Evolutionary conservation across 2,113 vertebrate genomes (phyloP).

Genomic region (Bettongia penicillata): DNA sequence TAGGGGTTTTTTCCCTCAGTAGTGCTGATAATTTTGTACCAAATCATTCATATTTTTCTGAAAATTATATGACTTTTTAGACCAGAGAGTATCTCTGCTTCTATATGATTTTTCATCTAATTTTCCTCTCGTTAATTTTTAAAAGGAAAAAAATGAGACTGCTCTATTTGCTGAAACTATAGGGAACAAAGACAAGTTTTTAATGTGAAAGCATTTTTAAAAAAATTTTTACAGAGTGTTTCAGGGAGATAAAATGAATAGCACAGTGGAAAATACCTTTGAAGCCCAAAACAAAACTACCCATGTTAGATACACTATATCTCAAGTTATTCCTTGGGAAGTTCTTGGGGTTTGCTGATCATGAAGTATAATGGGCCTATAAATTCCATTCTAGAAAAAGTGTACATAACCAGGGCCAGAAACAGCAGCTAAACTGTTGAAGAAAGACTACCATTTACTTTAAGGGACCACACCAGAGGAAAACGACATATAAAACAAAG

Average conservation of each 20-base stretch:
- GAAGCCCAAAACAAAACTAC: conserved; percentile 62
- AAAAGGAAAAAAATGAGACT: neutral
- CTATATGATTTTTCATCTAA: conserved; percentile 48
- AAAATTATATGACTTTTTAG: conserved; percentile 51
- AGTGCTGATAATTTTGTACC: neutral
- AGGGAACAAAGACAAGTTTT: conserved; percentile 60
- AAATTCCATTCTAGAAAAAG: conserved; percentile 46
- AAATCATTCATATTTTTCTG: neutral
- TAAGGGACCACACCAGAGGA: conserved; percentile 66
- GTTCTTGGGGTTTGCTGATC: conserved; percentile 46
- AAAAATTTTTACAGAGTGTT: conserved; percentile 42
- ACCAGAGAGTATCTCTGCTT: conserved; percentile 31
- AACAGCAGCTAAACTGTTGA: conserved; percentile 41
- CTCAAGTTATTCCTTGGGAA: conserved; percentile 57
- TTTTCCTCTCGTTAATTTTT: conserved; percentile 70
- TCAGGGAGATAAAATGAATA: conserved; percentile 55
- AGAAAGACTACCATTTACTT: conserved; percentile 66
- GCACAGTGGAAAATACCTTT: conserved; percentile 30
- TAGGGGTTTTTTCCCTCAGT: neutral
- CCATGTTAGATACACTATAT: conserved; percentile 49
- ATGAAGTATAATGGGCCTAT: conserved; percentile 25
- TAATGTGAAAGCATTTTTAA: conserved; percentile 61
- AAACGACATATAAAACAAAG: conserved; percentile 65
- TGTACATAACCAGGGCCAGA: conserved; percentile 20
- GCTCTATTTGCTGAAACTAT: conserved; percentile 38